These are phyloP conservation scores for Gymnarchus niloticus DNA, from an alignment of 2,113 vertebrate genomes.

Conservation along the genomic window DNA sequence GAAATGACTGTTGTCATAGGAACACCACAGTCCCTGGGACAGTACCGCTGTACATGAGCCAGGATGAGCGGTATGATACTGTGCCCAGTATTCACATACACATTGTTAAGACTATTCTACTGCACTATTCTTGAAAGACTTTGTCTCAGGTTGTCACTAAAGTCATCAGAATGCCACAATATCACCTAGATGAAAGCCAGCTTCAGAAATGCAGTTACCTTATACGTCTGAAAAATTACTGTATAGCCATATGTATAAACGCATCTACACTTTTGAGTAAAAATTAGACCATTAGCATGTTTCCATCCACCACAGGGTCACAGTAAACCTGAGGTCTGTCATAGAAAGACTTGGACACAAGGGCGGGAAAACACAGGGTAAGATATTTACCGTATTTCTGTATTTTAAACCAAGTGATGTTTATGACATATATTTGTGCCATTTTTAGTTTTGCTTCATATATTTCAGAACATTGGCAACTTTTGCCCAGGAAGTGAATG, in stretches of 20 bases:
- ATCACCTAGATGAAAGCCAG: background rate
- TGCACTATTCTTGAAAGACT: background rate
- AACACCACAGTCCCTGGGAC: constrained; percentile 3
- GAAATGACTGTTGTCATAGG: constrained; percentile 25
- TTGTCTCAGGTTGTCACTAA: background rate
- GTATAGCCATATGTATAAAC: background rate
- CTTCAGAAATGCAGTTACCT: background rate
- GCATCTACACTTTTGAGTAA: background rate
- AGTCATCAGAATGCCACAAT: background rate
- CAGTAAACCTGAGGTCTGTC: background rate
- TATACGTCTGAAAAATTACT: background rate
- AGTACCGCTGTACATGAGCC: background rate
- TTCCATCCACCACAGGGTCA: background rate
- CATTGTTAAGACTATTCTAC: background rate
- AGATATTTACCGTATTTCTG: background rate
- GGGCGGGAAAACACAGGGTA: background rate
- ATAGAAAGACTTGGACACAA: too few species aligned
- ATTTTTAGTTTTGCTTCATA: background rate
- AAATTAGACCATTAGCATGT: too few species aligned
- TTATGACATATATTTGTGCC: background rate
- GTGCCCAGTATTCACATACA: background rate
- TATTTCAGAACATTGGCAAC: background rate
- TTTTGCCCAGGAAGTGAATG: background rate
- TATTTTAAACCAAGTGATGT: background rate
- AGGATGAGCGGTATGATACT: background rate